These are phyloP conservation scores for Megaleporinus macrocephalus DNA, from an alignment of 2,113 vertebrate species.

Conservation along the genomic window DNA sequence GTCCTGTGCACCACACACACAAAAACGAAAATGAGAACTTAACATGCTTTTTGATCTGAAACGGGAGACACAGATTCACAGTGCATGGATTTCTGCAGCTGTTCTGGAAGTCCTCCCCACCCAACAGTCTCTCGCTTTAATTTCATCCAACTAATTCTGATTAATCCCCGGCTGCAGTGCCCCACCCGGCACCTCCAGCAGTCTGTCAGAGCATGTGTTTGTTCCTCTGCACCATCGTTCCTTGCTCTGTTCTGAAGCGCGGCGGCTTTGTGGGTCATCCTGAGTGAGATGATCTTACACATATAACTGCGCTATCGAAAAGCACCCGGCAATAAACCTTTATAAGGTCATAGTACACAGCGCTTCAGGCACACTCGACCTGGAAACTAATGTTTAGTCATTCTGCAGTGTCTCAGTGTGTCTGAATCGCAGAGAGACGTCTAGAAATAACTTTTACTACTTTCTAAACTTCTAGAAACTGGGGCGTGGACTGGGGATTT, in stretches of 20 bases:
- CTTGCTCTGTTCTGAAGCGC: background rate
- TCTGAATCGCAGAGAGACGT: background rate
- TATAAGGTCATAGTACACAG: background rate
- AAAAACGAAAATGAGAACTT: background rate
- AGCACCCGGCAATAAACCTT: background rate
- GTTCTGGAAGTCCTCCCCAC: background rate
- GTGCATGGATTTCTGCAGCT: background rate
- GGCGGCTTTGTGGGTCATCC: background rate
- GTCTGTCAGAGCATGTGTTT: background rate
- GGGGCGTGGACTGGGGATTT: no score
- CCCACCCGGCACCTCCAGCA: background rate
- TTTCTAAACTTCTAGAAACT: background rate
- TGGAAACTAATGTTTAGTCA: background rate
- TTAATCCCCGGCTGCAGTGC: background rate
- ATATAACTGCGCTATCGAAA: background rate
- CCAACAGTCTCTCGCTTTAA: background rate
- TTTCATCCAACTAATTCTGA: background rate
- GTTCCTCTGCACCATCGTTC: background rate
- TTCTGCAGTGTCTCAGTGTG: background rate
- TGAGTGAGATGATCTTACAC: background rate
- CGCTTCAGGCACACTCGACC: background rate
- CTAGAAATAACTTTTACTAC: background rate
- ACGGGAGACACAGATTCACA: background rate
- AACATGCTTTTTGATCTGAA: background rate
- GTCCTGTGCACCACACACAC: constrained; percentile 73